Conservation (phyloP, 1,140 invertebrate genomes). For the Conopomorpha cramerella region DNA sequence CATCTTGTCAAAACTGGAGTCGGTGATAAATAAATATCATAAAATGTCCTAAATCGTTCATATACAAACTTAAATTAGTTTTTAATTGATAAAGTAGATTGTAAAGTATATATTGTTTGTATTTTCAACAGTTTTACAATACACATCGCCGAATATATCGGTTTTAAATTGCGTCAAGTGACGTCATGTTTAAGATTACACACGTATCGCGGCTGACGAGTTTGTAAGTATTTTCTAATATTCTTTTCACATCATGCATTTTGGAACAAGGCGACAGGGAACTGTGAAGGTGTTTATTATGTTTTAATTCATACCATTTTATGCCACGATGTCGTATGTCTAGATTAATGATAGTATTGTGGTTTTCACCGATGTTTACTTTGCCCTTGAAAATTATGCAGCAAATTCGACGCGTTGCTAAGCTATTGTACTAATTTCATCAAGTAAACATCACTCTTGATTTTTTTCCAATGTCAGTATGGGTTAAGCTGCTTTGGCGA, state of each 20-base stretch:
- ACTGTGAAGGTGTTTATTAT: no score
- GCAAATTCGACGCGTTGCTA: constrained; percentile 45
- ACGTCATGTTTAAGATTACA: constrained; percentile 61
- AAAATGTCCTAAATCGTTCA: constrained; percentile 53
- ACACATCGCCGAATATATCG: constrained; percentile 56
- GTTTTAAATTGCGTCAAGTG: constrained; percentile 59
- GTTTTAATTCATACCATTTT: no score
- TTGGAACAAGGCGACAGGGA: no score
- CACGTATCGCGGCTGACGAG: constrained; percentile 55
- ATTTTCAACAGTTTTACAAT: constrained; percentile 39
- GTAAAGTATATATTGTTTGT: constrained; percentile 40
- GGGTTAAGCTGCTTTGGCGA: no score
- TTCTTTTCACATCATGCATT: no score
- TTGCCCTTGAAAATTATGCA: constrained; percentile 61
- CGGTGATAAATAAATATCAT: constrained; percentile 58
- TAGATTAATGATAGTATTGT: no score
- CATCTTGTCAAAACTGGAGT: constrained; percentile 62
- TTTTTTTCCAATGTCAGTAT: no score
- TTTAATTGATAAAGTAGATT: constrained; percentile 43
- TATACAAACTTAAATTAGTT: constrained; percentile 47
- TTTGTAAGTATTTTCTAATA: constrained; percentile 60
- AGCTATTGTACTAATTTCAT: constrained; percentile 19
- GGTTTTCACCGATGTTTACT: no score
- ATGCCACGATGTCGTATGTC: no score
- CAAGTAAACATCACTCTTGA: constrained; percentile 25